Evolutionary conservation across 2,797 vertebrate genomes (phyloP).

Genomic region (Danionella dracula): DNA sequence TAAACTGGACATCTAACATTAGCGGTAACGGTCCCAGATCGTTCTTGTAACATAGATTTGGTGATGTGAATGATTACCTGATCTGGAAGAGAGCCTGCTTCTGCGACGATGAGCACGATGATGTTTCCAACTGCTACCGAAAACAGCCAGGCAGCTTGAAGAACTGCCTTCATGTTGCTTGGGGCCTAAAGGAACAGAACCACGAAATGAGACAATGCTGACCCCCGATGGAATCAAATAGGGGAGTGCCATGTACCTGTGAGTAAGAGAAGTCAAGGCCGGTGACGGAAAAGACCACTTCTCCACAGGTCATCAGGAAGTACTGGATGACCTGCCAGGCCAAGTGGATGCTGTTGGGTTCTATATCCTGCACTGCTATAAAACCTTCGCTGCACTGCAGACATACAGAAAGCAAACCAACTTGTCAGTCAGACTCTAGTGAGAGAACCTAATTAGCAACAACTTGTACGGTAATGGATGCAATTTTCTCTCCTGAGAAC

Average conservation of each 20-base stretch:
- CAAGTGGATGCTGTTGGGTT: slow-evolving; percentile 80
- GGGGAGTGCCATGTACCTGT: slow-evolving; percentile 70
- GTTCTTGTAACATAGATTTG: too few relatives aligned
- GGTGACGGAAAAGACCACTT: slow-evolving; percentile 92
- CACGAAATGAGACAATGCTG: background rate
- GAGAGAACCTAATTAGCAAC: too few relatives aligned
- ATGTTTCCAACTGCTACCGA: slow-evolving; percentile 90
- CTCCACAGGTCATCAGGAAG: slow-evolving; percentile 84
- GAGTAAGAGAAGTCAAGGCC: slow-evolving; percentile 95
- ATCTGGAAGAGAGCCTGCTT: slow-evolving; percentile 65
- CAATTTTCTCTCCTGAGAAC: too few relatives aligned
- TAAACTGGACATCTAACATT: too few relatives aligned
- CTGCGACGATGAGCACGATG: slow-evolving; percentile 87
- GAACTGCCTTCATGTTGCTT: slow-evolving; percentile 94
- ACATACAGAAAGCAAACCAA: background rate
- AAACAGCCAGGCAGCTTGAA: slow-evolving; percentile 92
- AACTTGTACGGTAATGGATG: too few relatives aligned
- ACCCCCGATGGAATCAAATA: too few relatives aligned
- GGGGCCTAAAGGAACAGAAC: slow-evolving; percentile 74
- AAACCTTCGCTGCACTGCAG: slow-evolving; percentile 51
- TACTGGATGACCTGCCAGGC: slow-evolving; percentile 94
- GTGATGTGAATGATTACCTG: too few relatives aligned
- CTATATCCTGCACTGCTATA: slow-evolving; percentile 63
- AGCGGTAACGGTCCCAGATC: too few relatives aligned
- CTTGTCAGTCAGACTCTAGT: too few relatives aligned